Base-by-base conservation (phyloP, 2,113 vertebrate genomes). In the Takifugu flavidus region DNA sequence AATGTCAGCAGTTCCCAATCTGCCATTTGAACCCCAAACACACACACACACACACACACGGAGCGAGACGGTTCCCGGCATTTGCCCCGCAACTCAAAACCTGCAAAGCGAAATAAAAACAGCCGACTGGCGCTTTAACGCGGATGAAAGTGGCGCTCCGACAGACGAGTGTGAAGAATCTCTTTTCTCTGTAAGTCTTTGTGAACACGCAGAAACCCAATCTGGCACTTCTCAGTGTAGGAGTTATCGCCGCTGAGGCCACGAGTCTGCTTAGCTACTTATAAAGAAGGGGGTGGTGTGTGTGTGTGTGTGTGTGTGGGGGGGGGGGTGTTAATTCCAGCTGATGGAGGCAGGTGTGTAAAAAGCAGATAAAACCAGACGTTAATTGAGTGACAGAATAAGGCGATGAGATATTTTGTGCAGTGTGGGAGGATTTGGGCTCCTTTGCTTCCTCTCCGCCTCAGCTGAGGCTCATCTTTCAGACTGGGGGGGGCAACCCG, bases 1-100 rank as follows among this genome's bases (percentile, higher is more conserved):
- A 80, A 79, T 75, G 86, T 90, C 86, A 89, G 80, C 84, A 79
- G 34, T 82, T 84, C 80, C 70, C 69, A 74, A 72, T 79, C 80
- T 47, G 13, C 72, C 65, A 58, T 80, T 79, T 77, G 71, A 79
- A 77, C 72, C 51, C 71, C 25, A 74, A 74, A 65, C 56, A 54
- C 51, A 39, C 34, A 4, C 29, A 39, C 34, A 10, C 34, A 10
- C 34, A 39, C 34, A 10, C 34, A 39, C 49, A 29, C 56, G 42
- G 45, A 65, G 69, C 50, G 55, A 73, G 56, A 65, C 67, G 20
- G 65, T 78, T 79, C 57, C 25, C 43, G 60, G 56, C 26, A 69
- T 77, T 63, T 56, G 3, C 49, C 51, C 52, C 10, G 25, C 47
- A 3, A 39, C 4, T 39, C 34, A 39, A 39, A 39, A 39, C 7